Percentiles rank a stretch among this genome's conserved stretches.
These are phyloP conservation scores for Leptobrachium leishanense DNA, from an alignment of 2,113 vertebrate genomes.

Conservation along the genomic window DNA sequence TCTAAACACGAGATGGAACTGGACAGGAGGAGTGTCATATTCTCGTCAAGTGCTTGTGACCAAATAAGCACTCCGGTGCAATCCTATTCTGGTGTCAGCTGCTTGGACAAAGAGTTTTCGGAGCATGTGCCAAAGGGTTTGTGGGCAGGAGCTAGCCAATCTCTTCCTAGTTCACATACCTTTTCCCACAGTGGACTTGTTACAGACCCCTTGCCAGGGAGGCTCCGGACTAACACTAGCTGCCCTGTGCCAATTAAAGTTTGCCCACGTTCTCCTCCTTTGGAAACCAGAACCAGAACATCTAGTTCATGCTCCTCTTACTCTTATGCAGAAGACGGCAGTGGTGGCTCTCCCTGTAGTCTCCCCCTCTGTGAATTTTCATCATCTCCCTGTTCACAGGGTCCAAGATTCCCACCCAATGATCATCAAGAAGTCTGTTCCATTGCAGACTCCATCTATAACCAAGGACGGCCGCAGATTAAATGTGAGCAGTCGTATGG, in stretches of 20 bases:
- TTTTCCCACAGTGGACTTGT: conserved; percentile 77
- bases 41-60: conserved; percentile 91
- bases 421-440: conserved; percentile 86
- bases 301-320: conserved; percentile 98
- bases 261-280: conserved; percentile 92
- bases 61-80: conserved; percentile 85
- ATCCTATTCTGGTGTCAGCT: conserved; percentile 87
- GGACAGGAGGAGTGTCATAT: conserved; percentile 96
- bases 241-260: conserved; percentile 99
- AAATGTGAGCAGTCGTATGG: conserved; percentile 98
- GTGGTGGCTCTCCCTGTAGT: conserved; percentile 93
- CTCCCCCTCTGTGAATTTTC: conserved; percentile 97
- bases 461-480: conserved; percentile 88
- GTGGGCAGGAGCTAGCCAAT: conserved; percentile 88
- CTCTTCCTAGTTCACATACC: conserved; percentile 88
- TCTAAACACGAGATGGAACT: conserved; percentile 93
- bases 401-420: conserved; percentile 81
- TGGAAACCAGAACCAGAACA: conserved; percentile 94
- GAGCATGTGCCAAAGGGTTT: conserved; percentile 90
- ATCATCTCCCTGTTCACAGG: conserved; percentile 93
- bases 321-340: conserved; percentile 94
- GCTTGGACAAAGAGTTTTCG: conserved; percentile 89
- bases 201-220: conserved; percentile 81
- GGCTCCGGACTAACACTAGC: conserved; percentile 93
- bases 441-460: conserved; percentile 83